phyloP scores from a whole-genome alignment of 2,888 invertebrate species.

The Antheraea assamensis region DNA sequence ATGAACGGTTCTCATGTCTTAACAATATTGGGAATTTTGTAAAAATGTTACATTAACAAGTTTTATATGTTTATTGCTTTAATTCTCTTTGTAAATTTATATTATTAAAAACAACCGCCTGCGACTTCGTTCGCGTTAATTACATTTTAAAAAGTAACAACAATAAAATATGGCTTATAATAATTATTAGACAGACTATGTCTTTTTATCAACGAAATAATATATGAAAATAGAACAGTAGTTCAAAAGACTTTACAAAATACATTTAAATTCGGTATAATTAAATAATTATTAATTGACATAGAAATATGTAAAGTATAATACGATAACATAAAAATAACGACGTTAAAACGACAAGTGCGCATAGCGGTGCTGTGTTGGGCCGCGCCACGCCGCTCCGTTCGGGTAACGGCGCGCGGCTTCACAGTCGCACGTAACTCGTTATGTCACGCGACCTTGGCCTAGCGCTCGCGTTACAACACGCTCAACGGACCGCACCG shows the following conservation, averaged over 20 bases:
- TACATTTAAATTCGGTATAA: too few relatives aligned
- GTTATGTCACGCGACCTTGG: constrained; percentile 72
- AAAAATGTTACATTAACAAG: constrained; percentile 3
- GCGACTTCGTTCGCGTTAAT: not conserved
- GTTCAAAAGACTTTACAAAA: too few relatives aligned
- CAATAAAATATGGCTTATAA: too few relatives aligned
- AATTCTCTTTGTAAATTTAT: constrained; percentile 2
- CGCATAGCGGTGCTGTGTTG: constrained; percentile 17
- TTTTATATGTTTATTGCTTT: not conserved
- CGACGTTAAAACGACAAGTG: constrained; percentile 19
- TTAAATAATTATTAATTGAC: not conserved
- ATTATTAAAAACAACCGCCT: not conserved
- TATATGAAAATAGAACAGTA: too few relatives aligned
- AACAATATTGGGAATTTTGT: constrained; percentile 1
- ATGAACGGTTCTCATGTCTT: not conserved
- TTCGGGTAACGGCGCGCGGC: constrained; percentile 26
- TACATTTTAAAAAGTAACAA: not conserved
- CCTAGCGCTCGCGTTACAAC: constrained; percentile 60
- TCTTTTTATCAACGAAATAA: too few relatives aligned
- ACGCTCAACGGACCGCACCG: constrained; percentile 51
- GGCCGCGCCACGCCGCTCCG: constrained; percentile 24
- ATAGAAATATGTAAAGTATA: not conserved
- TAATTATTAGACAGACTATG: not conserved
- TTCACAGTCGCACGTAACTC: constrained; percentile 44
- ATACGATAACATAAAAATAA: constrained; percentile 9